Base-by-base conservation (phyloP, 2,113 vertebrate genomes). In the Tamias sibiricus region DNA sequence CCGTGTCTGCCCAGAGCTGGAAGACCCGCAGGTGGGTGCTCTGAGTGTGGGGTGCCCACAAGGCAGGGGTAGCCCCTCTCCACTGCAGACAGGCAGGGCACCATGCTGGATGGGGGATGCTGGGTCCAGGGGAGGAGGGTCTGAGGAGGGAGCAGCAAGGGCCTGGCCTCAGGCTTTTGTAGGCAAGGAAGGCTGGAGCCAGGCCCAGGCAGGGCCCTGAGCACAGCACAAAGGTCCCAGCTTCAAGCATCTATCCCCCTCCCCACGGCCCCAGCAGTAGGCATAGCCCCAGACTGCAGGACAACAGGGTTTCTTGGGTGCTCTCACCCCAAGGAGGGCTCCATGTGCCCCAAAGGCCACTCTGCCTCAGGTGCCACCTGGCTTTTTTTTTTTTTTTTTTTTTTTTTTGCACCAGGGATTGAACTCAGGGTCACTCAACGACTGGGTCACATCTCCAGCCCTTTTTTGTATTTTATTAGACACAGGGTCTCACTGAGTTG, bases 281-380 rank as follows among this genome's bases (percentile, higher is more conserved):
- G 28, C 30, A 72, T 44, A 28, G 28, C 22, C 37, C 64, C 35
- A 2, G 22, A 6, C n/a, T 75, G 17, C n/a, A 17, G 8, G 52
- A 57, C 1, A 7, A 22, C 26, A 35, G n/a, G 17, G 26, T 10
- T 16, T 2, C 16, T 3, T 40, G n/a, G 6, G 4, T 44, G 9
- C 1, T 10, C 13, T 62, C 16, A 20, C 35, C 64, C 9, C 35
- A 35, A 42, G 54, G 44, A 89, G 26, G n/a, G 28, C 52, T 83
- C 42, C 2, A 2, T 7, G 20, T 26, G 44, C 10, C 35, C 40
- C 20, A 35, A 35, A 59, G 66, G 42, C 6, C 7, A 35, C 35
- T 82, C 16, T 14, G 28, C 35, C 7, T 79, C n/a, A 1, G 9
- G 68, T 9, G 26, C 44, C 32, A 12, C 57, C n/a, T 22, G 81